Conservation (phyloP, 2,888 invertebrate genomes). For the Mesorhabditis belari region DNA sequence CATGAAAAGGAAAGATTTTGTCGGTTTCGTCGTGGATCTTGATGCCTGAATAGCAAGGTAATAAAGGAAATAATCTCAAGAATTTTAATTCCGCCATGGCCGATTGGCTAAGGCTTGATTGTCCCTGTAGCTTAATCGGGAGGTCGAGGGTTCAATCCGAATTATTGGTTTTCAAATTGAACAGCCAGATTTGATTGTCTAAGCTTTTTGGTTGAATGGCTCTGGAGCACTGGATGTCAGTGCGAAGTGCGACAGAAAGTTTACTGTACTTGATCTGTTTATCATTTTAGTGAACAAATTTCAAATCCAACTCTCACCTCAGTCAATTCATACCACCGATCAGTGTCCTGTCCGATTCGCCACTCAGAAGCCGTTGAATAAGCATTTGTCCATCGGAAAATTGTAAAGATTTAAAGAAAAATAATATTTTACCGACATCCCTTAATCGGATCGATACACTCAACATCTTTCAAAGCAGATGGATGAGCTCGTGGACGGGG, state of each 20-base stretch:
- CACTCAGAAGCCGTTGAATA: constrained; percentile 23
- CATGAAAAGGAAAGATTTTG: constrained; percentile 44
- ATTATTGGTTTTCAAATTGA: too few relatives aligned
- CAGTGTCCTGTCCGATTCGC: constrained; percentile 35
- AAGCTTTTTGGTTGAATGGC: not conserved
- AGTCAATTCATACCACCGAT: constrained; percentile 33
- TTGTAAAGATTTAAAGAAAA: not conserved
- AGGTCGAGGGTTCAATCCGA: too few relatives aligned
- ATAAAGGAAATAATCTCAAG: too few relatives aligned
- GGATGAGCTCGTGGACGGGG: not conserved
- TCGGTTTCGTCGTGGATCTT: constrained; percentile 17
- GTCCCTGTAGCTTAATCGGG: too few relatives aligned
- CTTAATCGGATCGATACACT: not conserved
- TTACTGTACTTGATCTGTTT: too few relatives aligned
- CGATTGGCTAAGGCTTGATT: too few relatives aligned
- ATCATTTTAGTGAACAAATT: not conserved
- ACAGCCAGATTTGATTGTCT: too few relatives aligned
- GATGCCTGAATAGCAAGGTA: not conserved
- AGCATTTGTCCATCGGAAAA: constrained; percentile 26
- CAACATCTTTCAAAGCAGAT: not conserved
- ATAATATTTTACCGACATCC: not conserved
- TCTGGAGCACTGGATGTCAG: not conserved
- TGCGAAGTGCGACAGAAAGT: not conserved
- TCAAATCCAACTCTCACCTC: constrained; percentile 4
- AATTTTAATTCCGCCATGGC: too few relatives aligned